phyloP scores from a whole-genome alignment of 1,140 invertebrate genomes.

The Bombus affinis region DNA sequence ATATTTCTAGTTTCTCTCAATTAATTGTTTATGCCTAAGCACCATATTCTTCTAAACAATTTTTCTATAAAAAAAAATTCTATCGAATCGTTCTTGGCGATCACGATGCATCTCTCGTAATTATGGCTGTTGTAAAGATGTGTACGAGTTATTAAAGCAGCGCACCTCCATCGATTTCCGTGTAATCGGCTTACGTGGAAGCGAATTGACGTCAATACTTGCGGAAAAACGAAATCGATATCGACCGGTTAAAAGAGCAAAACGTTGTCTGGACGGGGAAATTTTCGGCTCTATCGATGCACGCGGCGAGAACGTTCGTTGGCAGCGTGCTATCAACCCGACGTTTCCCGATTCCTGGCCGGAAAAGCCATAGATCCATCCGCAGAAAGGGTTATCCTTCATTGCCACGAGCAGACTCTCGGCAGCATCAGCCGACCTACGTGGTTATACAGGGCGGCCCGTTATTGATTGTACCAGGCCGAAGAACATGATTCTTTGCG shows the following conservation, averaged over 20 bases:
- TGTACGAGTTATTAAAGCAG: background rate
- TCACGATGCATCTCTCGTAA: too few species aligned
- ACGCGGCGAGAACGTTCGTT: background rate
- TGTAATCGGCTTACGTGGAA: constrained; percentile 2
- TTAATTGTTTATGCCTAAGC: too few species aligned
- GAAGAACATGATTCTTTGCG: background rate
- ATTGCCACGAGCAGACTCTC: constrained; percentile 21
- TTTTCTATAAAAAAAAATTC: too few species aligned
- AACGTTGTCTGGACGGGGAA: background rate
- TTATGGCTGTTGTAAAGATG: background rate
- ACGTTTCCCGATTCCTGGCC: background rate
- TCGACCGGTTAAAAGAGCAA: background rate
- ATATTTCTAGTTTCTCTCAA: too few species aligned
- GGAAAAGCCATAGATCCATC: constrained; percentile 4
- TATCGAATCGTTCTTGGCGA: too few species aligned
- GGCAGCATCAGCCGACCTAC: background rate
- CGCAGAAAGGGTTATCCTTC: constrained; percentile 19
- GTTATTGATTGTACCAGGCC: background rate
- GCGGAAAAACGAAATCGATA: background rate
- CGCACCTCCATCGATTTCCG: background rate
- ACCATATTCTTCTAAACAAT: too few species aligned
- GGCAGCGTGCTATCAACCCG: background rate
- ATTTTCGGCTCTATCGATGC: background rate
- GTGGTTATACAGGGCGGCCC: background rate
- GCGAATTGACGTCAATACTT: background rate